phyloP scores from a whole-genome alignment of 2,888 invertebrate genomes.

The Chirona hameri region DNA sequence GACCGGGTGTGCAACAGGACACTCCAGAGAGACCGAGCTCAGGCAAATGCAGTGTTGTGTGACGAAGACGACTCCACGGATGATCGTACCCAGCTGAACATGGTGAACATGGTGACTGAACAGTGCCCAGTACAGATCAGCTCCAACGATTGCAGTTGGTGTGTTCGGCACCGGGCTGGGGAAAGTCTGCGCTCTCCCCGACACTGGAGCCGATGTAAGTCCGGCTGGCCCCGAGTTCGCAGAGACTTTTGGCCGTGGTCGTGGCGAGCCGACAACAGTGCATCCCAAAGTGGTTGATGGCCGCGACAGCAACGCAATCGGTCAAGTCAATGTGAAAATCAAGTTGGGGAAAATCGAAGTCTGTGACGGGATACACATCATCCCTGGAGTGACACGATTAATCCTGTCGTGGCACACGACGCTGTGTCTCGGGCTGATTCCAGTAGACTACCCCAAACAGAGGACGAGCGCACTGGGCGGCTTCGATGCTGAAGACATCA shows the following conservation, averaged over 20 bases:
- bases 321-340: background rate
- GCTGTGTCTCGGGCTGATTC: background rate
- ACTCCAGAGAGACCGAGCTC: background rate
- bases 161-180: background rate
- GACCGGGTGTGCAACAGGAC: background rate
- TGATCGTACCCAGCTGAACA: too few relatives aligned
- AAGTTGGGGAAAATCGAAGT: background rate
- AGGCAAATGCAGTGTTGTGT: background rate
- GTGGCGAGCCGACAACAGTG: background rate
- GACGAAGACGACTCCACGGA: background rate
- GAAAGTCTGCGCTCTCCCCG: background rate
- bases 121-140: background rate
- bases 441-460: background rate
- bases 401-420: background rate
- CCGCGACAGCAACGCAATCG: too few relatives aligned
- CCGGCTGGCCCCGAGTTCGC: background rate
- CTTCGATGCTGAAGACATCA: too few relatives aligned
- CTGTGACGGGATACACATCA: background rate
- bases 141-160: background rate
- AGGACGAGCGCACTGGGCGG: too few relatives aligned
- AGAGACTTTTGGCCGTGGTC: background rate
- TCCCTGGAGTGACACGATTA: background rate
- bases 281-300: background rate
- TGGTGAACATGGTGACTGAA: too few relatives aligned
- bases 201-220: background rate